Conservation (phyloP, 2,797 vertebrate species). For the Pseudochromis fuscus region DNA sequence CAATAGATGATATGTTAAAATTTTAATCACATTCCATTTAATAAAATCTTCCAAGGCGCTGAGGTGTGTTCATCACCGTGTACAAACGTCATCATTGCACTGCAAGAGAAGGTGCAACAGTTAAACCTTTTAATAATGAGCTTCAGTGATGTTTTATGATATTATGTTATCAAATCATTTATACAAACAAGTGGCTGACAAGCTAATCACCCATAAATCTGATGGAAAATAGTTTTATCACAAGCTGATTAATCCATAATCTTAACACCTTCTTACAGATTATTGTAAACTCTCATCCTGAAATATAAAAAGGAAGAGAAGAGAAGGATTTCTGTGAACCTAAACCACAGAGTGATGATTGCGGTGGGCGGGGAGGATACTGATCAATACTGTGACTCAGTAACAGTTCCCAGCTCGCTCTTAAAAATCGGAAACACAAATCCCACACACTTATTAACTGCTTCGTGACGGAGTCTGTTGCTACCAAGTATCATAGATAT, state of each 20-base stretch:
- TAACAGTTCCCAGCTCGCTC: neutral
- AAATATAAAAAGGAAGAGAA: neutral
- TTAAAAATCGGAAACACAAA: neutral
- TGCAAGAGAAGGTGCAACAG: conserved; percentile 59
- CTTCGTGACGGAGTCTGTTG: neutral
- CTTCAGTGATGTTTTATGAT: neutral
- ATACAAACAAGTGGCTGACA: neutral
- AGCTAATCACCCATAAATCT: neutral
- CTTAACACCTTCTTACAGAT: conserved; percentile 1
- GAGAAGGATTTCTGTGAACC: neutral
- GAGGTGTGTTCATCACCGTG: conserved; percentile 59
- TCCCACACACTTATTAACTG: neutral
- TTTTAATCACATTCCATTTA: neutral
- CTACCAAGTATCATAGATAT: too few species aligned
- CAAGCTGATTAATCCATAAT: neutral
- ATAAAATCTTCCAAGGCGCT: neutral
- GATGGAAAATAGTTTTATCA: neutral
- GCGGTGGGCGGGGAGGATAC: neutral
- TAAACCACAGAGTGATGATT: neutral
- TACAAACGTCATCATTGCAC: conserved; percentile 84
- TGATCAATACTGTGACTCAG: conserved; percentile 9
- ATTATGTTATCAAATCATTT: too few species aligned
- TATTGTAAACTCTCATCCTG: neutral
- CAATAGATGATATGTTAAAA: neutral
- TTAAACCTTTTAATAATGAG: conserved; percentile 7